Conservation (phyloP, 30 jellyfish, hydroid and myxozoan species). For the Pseudorhiza aurosa region DNA sequence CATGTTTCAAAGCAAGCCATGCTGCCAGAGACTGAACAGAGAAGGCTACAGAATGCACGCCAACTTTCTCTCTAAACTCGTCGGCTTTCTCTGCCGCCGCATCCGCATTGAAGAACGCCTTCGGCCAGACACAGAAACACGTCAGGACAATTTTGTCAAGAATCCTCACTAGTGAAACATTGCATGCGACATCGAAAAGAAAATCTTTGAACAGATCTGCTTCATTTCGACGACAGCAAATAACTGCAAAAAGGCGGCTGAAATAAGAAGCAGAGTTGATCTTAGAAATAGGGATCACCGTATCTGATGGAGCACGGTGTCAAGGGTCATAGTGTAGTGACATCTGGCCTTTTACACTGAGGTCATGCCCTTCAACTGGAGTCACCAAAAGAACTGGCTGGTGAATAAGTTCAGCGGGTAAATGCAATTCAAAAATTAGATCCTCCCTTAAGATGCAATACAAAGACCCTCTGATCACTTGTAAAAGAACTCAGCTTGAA, state of each 20-base stretch:
- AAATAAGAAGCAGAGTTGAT: background rate
- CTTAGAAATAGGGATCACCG: too few species aligned
- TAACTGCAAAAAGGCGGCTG: conserved; percentile 50
- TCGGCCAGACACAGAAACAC: conserved; percentile 62
- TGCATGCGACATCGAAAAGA: conserved; percentile 9
- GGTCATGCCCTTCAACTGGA: too few species aligned
- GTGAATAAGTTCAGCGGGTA: too few species aligned
- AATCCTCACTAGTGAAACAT: background rate
- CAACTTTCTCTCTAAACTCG: background rate
- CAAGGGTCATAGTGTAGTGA: too few species aligned
- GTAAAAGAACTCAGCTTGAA: too few species aligned
- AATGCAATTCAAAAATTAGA: too few species aligned
- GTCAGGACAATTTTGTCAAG: conserved; percentile 15
- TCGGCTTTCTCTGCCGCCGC: background rate
- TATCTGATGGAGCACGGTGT: too few species aligned
- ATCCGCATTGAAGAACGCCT: background rate
- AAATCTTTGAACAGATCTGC: conserved; percentile 3
- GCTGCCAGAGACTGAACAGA: conserved; percentile 11
- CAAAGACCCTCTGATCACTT: too few species aligned
- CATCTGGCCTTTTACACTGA: too few species aligned
- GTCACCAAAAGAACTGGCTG: too few species aligned
- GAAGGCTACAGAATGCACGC: background rate
- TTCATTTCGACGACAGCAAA: conserved; percentile 32
- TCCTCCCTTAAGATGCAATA: too few species aligned
- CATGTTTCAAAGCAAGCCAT: conserved; percentile 4